Percentiles rank a stretch among this genome's conserved stretches.
phyloP scores from a whole-genome alignment of 2,113 vertebrate species.

The Lanius ludovicianus region DNA sequence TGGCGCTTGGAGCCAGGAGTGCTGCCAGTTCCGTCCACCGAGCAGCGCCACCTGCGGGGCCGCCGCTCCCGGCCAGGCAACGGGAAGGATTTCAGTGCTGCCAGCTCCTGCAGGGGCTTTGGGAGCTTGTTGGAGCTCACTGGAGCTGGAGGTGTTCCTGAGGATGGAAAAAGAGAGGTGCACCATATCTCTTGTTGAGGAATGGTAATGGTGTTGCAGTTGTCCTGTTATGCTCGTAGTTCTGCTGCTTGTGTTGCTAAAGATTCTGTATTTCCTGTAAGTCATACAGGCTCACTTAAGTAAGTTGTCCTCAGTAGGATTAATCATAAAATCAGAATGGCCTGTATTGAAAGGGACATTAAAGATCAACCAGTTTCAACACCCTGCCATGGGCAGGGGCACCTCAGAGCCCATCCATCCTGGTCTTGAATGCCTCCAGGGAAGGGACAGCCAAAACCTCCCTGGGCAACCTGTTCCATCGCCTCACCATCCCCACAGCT shows the following conservation, averaged over 20 bases:
- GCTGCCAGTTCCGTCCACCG: rapidly evolving
- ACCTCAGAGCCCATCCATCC: neutral
- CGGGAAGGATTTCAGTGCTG: rapidly evolving
- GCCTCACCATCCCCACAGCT: neutral
- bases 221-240: rapidly evolving
- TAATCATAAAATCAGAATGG: neutral
- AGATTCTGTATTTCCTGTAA: neutral
- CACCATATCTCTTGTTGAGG: rapidly evolving
- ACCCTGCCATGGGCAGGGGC: neutral
- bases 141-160: no score
- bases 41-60: neutral
- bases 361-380: neutral
- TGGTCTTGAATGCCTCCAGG: neutral
- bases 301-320: neutral
- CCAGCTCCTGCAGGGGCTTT: rapidly evolving
- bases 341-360: neutral
- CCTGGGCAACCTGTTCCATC: neutral
- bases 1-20: neutral
- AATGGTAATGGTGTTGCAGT: neutral
- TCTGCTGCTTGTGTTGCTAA: rapidly evolving
- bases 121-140: neutral
- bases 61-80: rapidly evolving
- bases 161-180: rapidly evolving
- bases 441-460: neutral
- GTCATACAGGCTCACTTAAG: neutral